Evolutionary conservation across 2,797 vertebrate genomes (phyloP).

Genomic region (Iguana delicatissima): DNA sequence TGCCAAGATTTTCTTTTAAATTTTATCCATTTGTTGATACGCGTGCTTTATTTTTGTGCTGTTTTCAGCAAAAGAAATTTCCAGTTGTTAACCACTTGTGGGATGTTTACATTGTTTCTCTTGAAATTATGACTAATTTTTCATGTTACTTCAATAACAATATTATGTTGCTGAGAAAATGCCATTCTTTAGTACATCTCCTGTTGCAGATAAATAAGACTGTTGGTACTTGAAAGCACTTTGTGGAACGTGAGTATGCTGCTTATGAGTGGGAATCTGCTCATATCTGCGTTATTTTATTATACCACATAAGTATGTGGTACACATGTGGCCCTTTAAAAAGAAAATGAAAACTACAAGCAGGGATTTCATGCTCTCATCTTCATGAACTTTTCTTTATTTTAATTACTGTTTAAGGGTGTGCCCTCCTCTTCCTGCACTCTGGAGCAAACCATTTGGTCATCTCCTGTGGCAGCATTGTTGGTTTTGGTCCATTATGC

Average conservation of each 20-base stretch:
- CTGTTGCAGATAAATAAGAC: not conserved
- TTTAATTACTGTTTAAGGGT: not conserved
- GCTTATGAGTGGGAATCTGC: not conserved
- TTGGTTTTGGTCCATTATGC: not conserved
- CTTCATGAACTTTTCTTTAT: not conserved
- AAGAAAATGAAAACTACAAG: not conserved
- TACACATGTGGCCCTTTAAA: not conserved
- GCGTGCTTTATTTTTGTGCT: too few relatives aligned
- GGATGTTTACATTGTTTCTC: not conserved
- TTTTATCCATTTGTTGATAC: too few relatives aligned
- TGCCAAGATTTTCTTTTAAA: too few relatives aligned
- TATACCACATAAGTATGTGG: not conserved
- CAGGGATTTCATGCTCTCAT: not conserved
- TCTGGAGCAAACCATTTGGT: not conserved
- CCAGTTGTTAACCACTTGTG: not conserved
- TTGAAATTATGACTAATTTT: not conserved
- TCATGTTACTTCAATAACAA: not conserved
- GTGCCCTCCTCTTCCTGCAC: not conserved
- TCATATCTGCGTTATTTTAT: conserved; percentile 1
- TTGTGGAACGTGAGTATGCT: not conserved
- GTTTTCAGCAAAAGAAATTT: not conserved
- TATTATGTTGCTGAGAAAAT: conserved; percentile 3
- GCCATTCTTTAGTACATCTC: not conserved
- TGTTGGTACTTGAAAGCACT: not conserved
- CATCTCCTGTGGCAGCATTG: not conserved